Conservation (phyloP, 2,888 invertebrate species). For the Vanessa cardui region DNA sequence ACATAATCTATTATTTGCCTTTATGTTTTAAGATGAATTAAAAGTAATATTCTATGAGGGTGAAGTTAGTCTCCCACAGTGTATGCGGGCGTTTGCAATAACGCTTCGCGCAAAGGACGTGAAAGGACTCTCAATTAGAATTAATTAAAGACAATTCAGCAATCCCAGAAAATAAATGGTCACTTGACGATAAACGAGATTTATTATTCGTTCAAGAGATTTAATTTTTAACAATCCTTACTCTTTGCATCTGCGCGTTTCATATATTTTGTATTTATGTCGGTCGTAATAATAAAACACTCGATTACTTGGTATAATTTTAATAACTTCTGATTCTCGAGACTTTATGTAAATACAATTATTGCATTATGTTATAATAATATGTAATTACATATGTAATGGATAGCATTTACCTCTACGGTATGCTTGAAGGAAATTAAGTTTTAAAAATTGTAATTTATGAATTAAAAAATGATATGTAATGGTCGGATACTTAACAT, state of each 20-base stretch:
- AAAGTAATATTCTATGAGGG: slow-evolving; percentile 63
- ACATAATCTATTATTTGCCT: neutral
- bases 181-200: slow-evolving; percentile 76
- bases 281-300: neutral
- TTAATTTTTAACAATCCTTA: slow-evolving; percentile 42
- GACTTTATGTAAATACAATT: neutral
- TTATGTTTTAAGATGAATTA: slow-evolving; percentile 30
- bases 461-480: too few species aligned
- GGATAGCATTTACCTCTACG: too few species aligned
- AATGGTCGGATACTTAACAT: too few species aligned
- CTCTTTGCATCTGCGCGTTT: slow-evolving; percentile 19
- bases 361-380: too few species aligned
- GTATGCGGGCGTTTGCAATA: slow-evolving; percentile 78
- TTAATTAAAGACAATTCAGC: slow-evolving; percentile 82
- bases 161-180: slow-evolving; percentile 73
- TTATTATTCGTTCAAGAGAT: slow-evolving; percentile 61
- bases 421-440: too few species aligned
- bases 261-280: neutral
- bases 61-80: slow-evolving; percentile 55
- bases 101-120: slow-evolving; percentile 67
- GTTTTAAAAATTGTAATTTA: too few species aligned
- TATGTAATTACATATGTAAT: too few species aligned
- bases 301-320: neutral
- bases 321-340: neutral
- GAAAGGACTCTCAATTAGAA: slow-evolving; percentile 78